phyloP scores from a whole-genome alignment of 2,888 invertebrate species.

The Hypolimnas misippus region DNA sequence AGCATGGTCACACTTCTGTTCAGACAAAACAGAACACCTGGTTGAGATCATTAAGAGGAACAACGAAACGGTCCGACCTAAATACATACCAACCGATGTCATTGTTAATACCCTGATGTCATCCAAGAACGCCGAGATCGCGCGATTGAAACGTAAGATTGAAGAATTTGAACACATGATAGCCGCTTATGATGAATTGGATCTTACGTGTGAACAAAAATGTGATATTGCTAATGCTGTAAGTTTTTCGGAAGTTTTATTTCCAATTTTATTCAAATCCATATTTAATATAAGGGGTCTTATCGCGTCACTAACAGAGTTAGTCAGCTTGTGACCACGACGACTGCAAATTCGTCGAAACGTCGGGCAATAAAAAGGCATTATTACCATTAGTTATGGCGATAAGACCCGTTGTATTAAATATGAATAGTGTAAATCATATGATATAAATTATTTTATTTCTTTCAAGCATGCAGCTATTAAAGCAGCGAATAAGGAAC shows the following conservation, averaged over 20 bases:
- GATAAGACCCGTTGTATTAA: too few relatives aligned
- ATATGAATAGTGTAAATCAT: too few relatives aligned
- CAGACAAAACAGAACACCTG: constrained; percentile 83
- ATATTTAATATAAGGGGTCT: too few relatives aligned
- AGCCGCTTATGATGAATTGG: constrained; percentile 71
- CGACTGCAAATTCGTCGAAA: too few relatives aligned
- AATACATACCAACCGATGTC: constrained; percentile 73
- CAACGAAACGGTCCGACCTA: constrained; percentile 65
- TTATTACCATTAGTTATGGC: too few relatives aligned
- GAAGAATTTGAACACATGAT: constrained; percentile 75
- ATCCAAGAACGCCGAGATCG: constrained; percentile 79
- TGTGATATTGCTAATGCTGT: constrained; percentile 74
- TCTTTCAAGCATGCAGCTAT: constrained; percentile 73
- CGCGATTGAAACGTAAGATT: constrained; percentile 73
- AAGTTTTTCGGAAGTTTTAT: too few relatives aligned
- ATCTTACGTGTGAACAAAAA: constrained; percentile 71
- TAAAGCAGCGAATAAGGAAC: constrained; percentile 71
- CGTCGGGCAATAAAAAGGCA: too few relatives aligned
- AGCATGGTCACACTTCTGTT: constrained; percentile 83
- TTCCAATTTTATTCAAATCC: too few relatives aligned
- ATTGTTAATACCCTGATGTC: constrained; percentile 74
- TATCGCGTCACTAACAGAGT: too few relatives aligned
- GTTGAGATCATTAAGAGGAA: constrained; percentile 80
- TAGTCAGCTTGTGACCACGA: too few relatives aligned
- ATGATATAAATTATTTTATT: too few relatives aligned